These are phyloP conservation scores for Ophonus ardosiacus DNA, from an alignment of 2,888 invertebrate genomes.

Conservation along the genomic window DNA sequence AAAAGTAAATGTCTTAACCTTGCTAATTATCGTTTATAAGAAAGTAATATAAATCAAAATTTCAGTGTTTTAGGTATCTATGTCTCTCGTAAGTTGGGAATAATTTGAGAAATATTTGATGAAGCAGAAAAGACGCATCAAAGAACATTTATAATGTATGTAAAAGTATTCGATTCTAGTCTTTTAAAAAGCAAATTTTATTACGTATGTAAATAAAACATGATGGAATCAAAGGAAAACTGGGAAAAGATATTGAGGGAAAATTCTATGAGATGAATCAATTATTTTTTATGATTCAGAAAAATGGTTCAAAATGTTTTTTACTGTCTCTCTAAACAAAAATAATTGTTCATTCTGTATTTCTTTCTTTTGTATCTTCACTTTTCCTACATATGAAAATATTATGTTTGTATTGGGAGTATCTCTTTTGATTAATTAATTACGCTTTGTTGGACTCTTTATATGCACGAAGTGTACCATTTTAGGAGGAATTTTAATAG, in stretches of 20 bases:
- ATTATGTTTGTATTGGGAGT: neutral
- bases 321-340: neutral
- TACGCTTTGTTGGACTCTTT: conserved; percentile 25
- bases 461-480: conserved; percentile 59
- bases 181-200: neutral
- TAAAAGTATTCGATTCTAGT: neutral
- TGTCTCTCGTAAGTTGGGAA: neutral
- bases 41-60: neutral
- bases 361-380: neutral
- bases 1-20: neutral
- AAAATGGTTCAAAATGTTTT: neutral
- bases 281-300: neutral
- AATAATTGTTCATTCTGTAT: too few relatives aligned
- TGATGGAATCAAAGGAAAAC: neutral
- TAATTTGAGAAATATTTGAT: neutral
- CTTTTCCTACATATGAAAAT: neutral
- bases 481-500: conserved; percentile 65
- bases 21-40: neutral
- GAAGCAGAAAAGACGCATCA: neutral
- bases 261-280: neutral
- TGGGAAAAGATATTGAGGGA: neutral
- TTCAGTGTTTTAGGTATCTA: neutral
- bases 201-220: neutral
- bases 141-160: neutral
- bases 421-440: conserved; percentile 5